Evolutionary conservation across 2,797 vertebrate species (phyloP), one percentile per base, ranked within the genome.

Genomic region (Thamnophis elegans): DNA sequence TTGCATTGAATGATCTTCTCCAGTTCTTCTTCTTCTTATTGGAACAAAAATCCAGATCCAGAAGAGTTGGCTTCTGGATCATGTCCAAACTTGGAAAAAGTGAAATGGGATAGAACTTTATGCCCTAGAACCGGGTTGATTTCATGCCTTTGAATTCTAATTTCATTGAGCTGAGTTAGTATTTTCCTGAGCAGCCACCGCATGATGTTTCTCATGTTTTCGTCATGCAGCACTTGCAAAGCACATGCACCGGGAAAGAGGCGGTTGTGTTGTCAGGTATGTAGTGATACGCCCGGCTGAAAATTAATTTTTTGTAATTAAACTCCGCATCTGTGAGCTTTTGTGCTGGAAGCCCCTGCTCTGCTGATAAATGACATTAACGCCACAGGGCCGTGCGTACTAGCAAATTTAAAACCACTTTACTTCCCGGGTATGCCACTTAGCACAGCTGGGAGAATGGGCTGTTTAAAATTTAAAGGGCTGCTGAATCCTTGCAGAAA

Each of bases 281-380:
- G 94, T 93, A 60, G 89, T 91, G 73, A 92, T 96, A 96, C 91
- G 62, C 53, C 3, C 92, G 94, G 95, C 95, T 73, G 94, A 92
- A 97, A 98, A 97, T 97, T 96, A 95, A 97, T 96, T 96, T 95
- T 92, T 91, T 96, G 97, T 97, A 98, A 98, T 98, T 97, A 98
- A 97, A 96, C 97, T 94, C 93, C 95, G 96, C 97, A 97, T 97
- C 97, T 97, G 97, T 95, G 96, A 97, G 95, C 92, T 0, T 1
- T 96, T 90, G 97, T 0, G 0, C 94, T 95, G 96, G 89, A 96
- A 97, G 95, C 91, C 94, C 94, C 90, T 59, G 13, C 85, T 96
- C 94, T 89, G 62, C 96, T 96, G 93, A 96, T 95, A 95, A 95
- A 93, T 97, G 94, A 94, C 94, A 91, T 93, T 94, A 94, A 95